A percentile compares a stretch with the other conserved stretches of the same genome.
phyloP scores from a whole-genome alignment of 2,888 invertebrate species.

The Mesorhabditis belari region DNA sequence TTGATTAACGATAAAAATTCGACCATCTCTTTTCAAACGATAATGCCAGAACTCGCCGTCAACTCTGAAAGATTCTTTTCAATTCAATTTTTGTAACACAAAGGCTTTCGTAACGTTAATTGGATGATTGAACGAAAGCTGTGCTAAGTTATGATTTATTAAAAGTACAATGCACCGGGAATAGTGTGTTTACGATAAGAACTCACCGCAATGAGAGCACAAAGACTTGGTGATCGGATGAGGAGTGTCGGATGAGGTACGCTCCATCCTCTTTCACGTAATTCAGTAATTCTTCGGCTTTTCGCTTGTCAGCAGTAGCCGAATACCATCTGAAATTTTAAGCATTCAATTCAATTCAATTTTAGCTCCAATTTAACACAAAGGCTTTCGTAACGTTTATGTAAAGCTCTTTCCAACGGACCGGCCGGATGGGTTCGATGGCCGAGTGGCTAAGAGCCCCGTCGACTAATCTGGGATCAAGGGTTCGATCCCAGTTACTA shows the following conservation, averaged over 20 bases:
- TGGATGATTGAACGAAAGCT: background rate
- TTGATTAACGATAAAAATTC: constrained; percentile 57
- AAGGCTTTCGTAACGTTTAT: too few species aligned
- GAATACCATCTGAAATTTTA: constrained; percentile 49
- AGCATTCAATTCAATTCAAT: too few species aligned
- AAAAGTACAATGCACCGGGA: constrained; percentile 3
- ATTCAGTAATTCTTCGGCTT: constrained; percentile 70
- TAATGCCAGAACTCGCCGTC: constrained; percentile 94
- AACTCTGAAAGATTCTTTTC: constrained; percentile 61
- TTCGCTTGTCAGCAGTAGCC: constrained; percentile 40
- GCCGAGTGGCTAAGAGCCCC: too few species aligned
- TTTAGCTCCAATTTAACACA: too few species aligned
- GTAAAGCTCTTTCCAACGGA: too few species aligned
- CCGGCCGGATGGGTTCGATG: too few species aligned
- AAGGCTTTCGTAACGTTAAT: background rate
- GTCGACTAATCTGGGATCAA: too few species aligned
- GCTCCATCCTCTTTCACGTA: constrained; percentile 75
- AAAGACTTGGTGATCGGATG: constrained; percentile 75
- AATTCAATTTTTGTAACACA: background rate
- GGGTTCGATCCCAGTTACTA: too few species aligned
- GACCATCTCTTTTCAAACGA: constrained; percentile 69
- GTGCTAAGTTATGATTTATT: background rate
- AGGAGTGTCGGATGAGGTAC: constrained; percentile 84
- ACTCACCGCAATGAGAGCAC: constrained; percentile 84
- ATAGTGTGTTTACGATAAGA: background rate